Evolutionary conservation across 2,888 invertebrate species (phyloP), one percentile per base, ranked within the genome.

Genomic region (Lasioglossum calceatum): DNA sequence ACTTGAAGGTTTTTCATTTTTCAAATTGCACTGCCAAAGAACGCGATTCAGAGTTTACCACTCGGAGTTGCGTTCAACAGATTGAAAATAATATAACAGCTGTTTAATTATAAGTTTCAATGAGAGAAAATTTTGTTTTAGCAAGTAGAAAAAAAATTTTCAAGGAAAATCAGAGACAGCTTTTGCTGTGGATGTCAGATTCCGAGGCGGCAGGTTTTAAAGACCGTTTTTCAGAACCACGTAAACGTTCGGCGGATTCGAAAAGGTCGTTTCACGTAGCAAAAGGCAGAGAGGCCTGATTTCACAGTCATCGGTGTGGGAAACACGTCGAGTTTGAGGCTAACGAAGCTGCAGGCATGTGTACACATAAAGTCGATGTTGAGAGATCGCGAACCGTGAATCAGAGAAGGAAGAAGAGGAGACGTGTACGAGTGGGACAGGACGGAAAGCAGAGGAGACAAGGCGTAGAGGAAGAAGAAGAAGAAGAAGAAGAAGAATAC

Each of bases 301-400:
- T 87, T 87, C 80, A 83, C 86, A 86, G 79, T 86, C 88, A 82
- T 86, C 87, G 85, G 84, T 88, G 90, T 90, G 88, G 85, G 89
- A 88, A 85, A 89, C 85, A 84, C 85, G 89, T 85, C 88, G 85
- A 79, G 80, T 80, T 88, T 77, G 86, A 84, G 82, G 82, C 86
- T 90, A 90, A 90, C 90, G 90, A 90, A 90, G 90, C 90, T 88
- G 88, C 90, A 90, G 90, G 88, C 84, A 85, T 87, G 82, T 88
- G 87, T 88, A 90, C 84, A 88, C 82, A 90, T 83, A 81, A 87
- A 90, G 90, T 90, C 90, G 83, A 87, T 84, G 89, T 86, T 90
- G 87, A 85, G 89, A 86, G 90, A 89, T 90, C 90, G 85, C 87
- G 87, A 86, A 86, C 90, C 85, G 85, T 84, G 89, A 89, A 88